Base-by-base conservation (phyloP, 2,888 invertebrate genomes). In the Tupiocoris notatus region DNA sequence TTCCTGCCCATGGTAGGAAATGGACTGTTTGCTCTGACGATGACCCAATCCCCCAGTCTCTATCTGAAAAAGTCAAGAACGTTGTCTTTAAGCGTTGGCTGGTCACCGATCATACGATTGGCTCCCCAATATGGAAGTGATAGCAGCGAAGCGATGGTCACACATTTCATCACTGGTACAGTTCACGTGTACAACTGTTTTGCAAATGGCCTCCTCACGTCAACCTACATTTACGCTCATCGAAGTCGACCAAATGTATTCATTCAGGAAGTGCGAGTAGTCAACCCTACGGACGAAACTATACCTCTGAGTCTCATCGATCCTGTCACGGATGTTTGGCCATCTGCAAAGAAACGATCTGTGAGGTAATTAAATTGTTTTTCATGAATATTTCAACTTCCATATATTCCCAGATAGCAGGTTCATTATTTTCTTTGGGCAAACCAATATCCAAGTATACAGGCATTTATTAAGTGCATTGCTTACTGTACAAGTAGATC, bases 231-330 rank as follows among this genome's bases (percentile, higher is more conserved):
- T 83, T 94, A 92, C 83, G 92, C 94, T 6, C 94, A 94, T 83
- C 88, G 94, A 81, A 89, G 89, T 6, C 87, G 92, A 76, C 93
- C 94, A 1, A 89, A 90, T 39, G 85, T 95, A 73, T 88, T 95
- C 81, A 90, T 94, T 54, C 95, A 95, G 84, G 92, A 93, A 82
- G 88, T 95, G 75, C 88, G 88, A 82, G 86, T 95, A 0, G 88
- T 88, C 25, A 94, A 95, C 83, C 92, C 92, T 0, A 87, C 90
- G 16, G 87, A 86, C 81, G 83, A 85, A 62, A 84, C 86, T 9
- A 87, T 90, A 77, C 87, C 86, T 54, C 84, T 93, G 56, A 86
- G 88, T 73, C 82, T 93, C 24, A 86, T 88, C 66, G 86, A 88
- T 79, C 88, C 89, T 3, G 87, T 88, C 78, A 85, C 89, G 56